These are phyloP conservation scores for Morpho achilles DNA, from an alignment of 2,888 invertebrate species.

Conservation along the genomic window DNA sequence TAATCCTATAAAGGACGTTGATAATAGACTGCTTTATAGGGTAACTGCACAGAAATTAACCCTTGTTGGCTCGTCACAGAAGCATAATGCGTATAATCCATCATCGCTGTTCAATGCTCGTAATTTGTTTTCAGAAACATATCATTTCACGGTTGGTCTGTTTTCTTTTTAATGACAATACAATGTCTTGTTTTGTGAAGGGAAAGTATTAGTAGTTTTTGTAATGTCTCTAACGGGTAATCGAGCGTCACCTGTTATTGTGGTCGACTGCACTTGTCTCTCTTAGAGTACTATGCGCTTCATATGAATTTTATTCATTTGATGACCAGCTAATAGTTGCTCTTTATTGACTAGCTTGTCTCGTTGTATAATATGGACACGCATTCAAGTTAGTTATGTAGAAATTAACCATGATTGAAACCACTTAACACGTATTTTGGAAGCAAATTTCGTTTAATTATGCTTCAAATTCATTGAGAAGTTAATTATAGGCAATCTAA, in stretches of 20 bases:
- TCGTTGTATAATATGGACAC: no score
- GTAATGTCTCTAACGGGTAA: not conserved
- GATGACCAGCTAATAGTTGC: no score
- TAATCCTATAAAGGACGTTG: not conserved
- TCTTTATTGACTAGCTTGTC: no score
- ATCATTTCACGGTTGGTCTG: constrained; percentile 46
- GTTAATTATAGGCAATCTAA: no score
- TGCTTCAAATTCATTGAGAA: no score
- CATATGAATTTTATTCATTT: no score
- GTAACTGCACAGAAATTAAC: constrained; percentile 33
- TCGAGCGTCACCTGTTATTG: not conserved
- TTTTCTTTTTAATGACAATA: constrained; percentile 25
- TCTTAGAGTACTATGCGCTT: no score
- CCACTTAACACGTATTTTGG: no score
- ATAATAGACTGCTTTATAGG: constrained; percentile 16
- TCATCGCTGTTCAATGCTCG: constrained; percentile 42
- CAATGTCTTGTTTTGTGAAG: constrained; percentile 31
- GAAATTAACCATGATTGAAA: no score
- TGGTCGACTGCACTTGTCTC: no score
- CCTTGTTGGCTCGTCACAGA: constrained; percentile 34
- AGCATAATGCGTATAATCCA: constrained; percentile 43
- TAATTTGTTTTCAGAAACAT: constrained; percentile 54
- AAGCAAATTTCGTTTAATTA: no score
- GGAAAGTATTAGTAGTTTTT: constrained; percentile 1
- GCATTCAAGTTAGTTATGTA: no score